Evolutionary conservation across 2,113 vertebrate genomes (phyloP), one percentile per base, ranked within the genome.

Genomic region (Vireo altiloquus): DNA sequence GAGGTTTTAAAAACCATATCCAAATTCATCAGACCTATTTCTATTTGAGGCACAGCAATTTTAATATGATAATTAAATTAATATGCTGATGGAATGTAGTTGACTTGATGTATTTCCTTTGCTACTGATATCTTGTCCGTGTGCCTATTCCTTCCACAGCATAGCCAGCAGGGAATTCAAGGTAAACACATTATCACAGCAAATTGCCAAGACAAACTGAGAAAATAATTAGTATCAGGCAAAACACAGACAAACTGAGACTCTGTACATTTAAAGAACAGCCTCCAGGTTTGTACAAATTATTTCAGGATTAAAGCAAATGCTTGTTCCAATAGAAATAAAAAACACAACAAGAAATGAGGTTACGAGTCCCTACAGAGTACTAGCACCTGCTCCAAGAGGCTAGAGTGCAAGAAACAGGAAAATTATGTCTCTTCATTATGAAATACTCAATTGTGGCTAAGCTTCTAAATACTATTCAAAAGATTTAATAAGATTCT

Each of bases 271-370:
- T 92, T 74, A 87, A 68, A 65, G 53, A 87, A 90, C 59, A 69
- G 49, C 78, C 77, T 94, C 70, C 46, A 88, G 93, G 63, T 90
- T 72, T 90, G 14, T 50, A 71, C 0, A 10, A 83, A 92, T 87
- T 89, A 74, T 91, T 87, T 89, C 42, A 57, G 65, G 69, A 95
- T 95, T 91, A 95, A 95, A 91, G 42, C 16, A 75, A 33, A n/a
- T 49, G 31, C 61, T 85, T 77, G 35, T 85, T 94, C 81, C 93
- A 92, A 61, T 24, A 82, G 78, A 91, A 89, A 89, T 84, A 84
- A 92, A 92, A 81, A 81, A 44, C 25, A 82, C 14, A 87, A 53
- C 0, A 25, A 72, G 16, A 16, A 89, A 94, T 56, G 49, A 72
- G 50, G 24, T 89, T 94, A 65, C 0, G 7, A 90, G 50, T 79